Evolutionary conservation across 64 coral and sea anemone species (phyloP).

Genomic region (Montipora foliosa): DNA sequence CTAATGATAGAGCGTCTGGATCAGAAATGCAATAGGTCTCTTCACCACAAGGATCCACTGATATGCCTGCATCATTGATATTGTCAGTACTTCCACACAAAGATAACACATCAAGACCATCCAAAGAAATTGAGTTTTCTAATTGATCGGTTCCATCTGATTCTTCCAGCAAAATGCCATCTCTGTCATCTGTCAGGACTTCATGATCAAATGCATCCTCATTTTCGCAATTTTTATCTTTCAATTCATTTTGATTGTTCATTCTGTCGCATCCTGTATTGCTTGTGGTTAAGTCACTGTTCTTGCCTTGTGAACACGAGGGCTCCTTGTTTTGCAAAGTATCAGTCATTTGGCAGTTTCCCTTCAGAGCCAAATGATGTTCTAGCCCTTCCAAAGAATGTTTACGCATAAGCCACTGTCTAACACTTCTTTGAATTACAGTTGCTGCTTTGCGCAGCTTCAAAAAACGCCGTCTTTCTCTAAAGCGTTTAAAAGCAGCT

Average conservation of each 20-base stretch:
- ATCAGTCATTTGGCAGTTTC: not conserved
- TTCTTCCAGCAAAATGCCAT: not conserved
- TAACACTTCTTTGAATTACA: slow-evolving; percentile 82
- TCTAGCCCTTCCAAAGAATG: slow-evolving; percentile 20
- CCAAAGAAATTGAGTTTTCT: slow-evolving; percentile 11
- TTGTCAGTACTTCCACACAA: slow-evolving; percentile 31
- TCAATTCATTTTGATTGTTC: not conserved
- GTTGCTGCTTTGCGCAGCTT: slow-evolving; percentile 80
- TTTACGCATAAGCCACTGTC: slow-evolving; percentile 72
- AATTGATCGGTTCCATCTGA: slow-evolving; percentile 3
- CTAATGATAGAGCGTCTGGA: slow-evolving; percentile 27
- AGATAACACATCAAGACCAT: not conserved
- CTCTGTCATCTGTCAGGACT: not conserved
- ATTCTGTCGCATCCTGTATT: not conserved
- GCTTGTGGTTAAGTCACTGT: not conserved
- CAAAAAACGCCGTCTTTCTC: slow-evolving; percentile 81
- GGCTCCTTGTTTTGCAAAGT: not conserved
- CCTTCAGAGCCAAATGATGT: not conserved
- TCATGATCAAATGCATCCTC: not conserved
- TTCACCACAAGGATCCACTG: slow-evolving; percentile 11
- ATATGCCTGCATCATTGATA: not conserved
- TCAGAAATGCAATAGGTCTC: not conserved
- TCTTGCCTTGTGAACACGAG: not conserved
- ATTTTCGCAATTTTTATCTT: not conserved
- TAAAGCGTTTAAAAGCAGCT: slow-evolving; percentile 89